Evolutionary conservation across 2,113 vertebrate species (phyloP).

Genomic region (Rhinolophus ferrumequinum): DNA sequence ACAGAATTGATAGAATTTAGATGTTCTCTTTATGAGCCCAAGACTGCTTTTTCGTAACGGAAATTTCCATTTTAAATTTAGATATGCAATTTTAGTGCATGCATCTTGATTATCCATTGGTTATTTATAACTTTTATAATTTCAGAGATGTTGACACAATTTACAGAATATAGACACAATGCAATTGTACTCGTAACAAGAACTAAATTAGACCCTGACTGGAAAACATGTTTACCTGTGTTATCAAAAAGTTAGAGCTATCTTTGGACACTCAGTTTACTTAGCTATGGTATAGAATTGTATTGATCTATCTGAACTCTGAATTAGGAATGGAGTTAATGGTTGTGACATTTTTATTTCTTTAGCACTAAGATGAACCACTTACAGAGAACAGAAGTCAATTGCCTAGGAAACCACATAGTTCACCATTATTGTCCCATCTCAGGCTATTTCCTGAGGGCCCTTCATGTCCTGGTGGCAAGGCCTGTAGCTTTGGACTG

Average conservation of each 20-base stretch:
- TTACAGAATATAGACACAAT: background rate
- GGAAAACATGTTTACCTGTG: background rate
- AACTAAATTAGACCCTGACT: background rate
- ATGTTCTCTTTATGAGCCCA: background rate
- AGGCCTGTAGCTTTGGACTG: background rate
- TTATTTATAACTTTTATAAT: slow-evolving; percentile 20
- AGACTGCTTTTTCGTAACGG: background rate
- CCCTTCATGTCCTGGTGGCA: background rate
- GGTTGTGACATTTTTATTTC: background rate
- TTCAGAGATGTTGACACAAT: background rate
- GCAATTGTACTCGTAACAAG: background rate
- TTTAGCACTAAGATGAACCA: background rate
- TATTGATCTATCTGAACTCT: background rate
- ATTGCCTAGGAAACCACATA: background rate
- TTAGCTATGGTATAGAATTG: background rate
- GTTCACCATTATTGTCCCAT: background rate
- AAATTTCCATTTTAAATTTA: background rate
- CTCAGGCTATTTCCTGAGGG: background rate
- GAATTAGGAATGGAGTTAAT: background rate
- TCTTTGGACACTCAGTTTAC: background rate
- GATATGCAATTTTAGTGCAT: background rate
- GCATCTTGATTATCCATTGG: background rate
- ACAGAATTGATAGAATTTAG: slow-evolving; percentile 59
- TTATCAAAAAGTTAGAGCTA: background rate
- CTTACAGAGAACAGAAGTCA: background rate